Percentiles rank a stretch among this genome's conserved stretches.
Evolutionary conservation across 2,888 invertebrate species (phyloP).

Genomic region (Portevinia maculata): DNA sequence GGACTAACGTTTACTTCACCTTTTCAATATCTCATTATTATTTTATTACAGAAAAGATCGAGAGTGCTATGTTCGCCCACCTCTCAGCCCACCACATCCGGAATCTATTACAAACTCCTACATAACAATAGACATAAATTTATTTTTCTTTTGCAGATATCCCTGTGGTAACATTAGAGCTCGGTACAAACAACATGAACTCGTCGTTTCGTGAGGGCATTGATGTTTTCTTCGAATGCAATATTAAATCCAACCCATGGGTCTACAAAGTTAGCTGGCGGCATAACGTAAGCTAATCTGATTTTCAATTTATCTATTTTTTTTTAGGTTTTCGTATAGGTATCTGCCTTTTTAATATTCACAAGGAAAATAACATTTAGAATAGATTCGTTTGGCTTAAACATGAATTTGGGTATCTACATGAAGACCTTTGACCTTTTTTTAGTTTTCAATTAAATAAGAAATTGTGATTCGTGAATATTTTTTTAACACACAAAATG

Average conservation of each 20-base stretch:
- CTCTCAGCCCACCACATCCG: not conserved
- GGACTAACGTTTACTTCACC: too few species aligned
- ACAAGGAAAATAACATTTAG: too few species aligned
- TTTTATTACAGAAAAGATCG: not conserved
- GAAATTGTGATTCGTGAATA: too few species aligned
- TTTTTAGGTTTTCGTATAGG: not conserved
- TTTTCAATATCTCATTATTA: not conserved
- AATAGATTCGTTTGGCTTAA: too few species aligned
- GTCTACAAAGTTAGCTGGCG: slow-evolving; percentile 90
- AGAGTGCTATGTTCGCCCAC: not conserved
- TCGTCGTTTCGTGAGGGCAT: slow-evolving; percentile 93
- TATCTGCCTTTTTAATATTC: too few species aligned
- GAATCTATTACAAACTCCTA: not conserved
- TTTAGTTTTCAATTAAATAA: too few species aligned
- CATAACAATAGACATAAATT: slow-evolving; percentile 2
- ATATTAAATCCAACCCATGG: slow-evolving; percentile 94
- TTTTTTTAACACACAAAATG: too few species aligned
- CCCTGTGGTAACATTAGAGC: slow-evolving; percentile 91
- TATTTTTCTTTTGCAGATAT: slow-evolving; percentile 86
- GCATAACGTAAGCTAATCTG: slow-evolving; percentile 86
- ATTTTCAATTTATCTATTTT: slow-evolving; percentile 11
- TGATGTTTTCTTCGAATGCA: slow-evolving; percentile 96
- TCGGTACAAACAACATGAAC: slow-evolving; percentile 90
- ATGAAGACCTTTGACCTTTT: too few species aligned
- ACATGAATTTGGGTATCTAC: too few species aligned